Evolutionary conservation across 2,797 vertebrate species (phyloP).

Genomic region (Siniperca obscura): DNA sequence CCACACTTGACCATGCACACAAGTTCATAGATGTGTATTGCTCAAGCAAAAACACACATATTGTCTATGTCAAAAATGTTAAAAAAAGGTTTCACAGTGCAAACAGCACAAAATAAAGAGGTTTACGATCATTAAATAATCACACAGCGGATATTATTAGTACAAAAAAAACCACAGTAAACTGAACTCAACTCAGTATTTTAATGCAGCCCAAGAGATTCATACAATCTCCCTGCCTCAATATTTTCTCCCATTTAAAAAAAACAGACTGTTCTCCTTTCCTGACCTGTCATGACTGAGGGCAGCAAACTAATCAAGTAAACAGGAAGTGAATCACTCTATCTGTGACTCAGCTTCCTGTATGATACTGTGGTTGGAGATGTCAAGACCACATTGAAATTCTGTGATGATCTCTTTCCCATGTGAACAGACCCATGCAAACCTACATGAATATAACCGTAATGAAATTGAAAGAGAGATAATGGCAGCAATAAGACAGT

Average conservation of each 20-base stretch:
- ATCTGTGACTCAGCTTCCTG: slow-evolving; percentile 75
- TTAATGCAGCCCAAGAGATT: slow-evolving; percentile 15
- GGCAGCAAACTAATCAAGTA: slow-evolving; percentile 33
- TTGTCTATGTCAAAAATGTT: not conserved
- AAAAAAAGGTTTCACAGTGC: not conserved
- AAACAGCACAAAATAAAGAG: not conserved
- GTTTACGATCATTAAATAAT: not conserved
- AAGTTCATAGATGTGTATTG: not conserved
- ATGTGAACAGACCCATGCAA: slow-evolving; percentile 8
- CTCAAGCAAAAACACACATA: slow-evolving; percentile 12
- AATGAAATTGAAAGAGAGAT: not conserved
- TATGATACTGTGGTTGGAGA: slow-evolving; percentile 46
- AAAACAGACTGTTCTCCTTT: slow-evolving; percentile 16
- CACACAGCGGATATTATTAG: not conserved
- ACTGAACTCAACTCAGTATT: slow-evolving; percentile 1
- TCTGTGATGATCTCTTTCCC: not conserved
- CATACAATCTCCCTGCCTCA: not conserved
- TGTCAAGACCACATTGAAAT: slow-evolving; percentile 39
- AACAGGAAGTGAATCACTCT: slow-evolving; percentile 66
- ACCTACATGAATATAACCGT: not conserved
- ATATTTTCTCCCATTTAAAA: not conserved
- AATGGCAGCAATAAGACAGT: not conserved
- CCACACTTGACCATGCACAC: not conserved
- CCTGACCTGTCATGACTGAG: slow-evolving; percentile 10
- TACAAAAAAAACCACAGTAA: not conserved